Evolutionary conservation across 1,140 invertebrate genomes (phyloP).

Genomic region (Chelonus insularis): DNA sequence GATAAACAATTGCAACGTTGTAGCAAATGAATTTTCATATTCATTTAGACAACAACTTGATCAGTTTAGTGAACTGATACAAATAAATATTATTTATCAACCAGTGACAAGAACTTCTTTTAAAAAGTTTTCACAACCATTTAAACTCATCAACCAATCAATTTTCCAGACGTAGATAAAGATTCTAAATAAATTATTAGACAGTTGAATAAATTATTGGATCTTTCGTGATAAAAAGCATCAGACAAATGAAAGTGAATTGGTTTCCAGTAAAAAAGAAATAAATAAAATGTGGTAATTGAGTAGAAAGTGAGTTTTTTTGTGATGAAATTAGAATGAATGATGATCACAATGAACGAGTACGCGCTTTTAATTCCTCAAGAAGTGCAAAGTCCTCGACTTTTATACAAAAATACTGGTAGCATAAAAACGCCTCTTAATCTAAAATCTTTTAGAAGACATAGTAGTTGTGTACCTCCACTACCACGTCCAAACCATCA

Average conservation of each 20-base stretch:
- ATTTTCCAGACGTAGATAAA: too few relatives aligned
- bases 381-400: constrained; percentile 40
- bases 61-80: too few relatives aligned
- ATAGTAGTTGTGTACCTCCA: constrained; percentile 53
- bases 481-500: constrained; percentile 39
- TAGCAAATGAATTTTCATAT: too few relatives aligned
- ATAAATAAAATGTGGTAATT: background rate
- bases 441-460: constrained; percentile 48
- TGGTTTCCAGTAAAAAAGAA: background rate
- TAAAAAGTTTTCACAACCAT: too few relatives aligned
- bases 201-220: too few relatives aligned
- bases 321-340: constrained; percentile 15
- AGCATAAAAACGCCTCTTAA: constrained; percentile 51
- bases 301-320: background rate
- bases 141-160: too few relatives aligned
- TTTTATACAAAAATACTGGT: constrained; percentile 50
- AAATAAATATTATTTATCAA: too few relatives aligned
- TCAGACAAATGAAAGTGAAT: background rate
- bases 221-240: background rate
- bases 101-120: too few relatives aligned
- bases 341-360: constrained; percentile 42
- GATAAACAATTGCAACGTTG: too few relatives aligned
- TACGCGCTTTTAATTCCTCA: constrained; percentile 45
- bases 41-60: too few relatives aligned
- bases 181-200: too few relatives aligned